Conservation (phyloP, 2,888 invertebrate genomes). For the Hypercompe scribonia region DNA sequence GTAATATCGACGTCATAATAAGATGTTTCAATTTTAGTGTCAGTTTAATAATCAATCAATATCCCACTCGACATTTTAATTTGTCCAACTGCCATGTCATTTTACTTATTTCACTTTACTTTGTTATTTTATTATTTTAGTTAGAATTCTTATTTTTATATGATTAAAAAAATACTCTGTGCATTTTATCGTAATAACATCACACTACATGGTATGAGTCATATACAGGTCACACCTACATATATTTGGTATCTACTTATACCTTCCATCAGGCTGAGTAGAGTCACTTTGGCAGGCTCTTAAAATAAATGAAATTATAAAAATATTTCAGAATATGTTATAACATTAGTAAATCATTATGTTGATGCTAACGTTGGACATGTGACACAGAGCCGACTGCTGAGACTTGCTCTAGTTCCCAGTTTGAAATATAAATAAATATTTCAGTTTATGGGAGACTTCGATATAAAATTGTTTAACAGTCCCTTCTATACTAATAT, state of each 20-base stretch:
- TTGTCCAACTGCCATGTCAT: too few relatives aligned
- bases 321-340: background rate
- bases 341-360: background rate
- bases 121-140: too few relatives aligned
- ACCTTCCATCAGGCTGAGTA: too few relatives aligned
- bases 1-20: background rate
- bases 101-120: too few relatives aligned
- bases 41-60: background rate
- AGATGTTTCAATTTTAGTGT: background rate
- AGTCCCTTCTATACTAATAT: background rate
- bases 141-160: background rate
- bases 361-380: background rate
- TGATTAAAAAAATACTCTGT: background rate
- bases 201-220: too few relatives aligned
- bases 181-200: too few relatives aligned
- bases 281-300: too few relatives aligned
- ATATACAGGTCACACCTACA: too few relatives aligned
- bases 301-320: too few relatives aligned
- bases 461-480: background rate
- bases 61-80: too few relatives aligned
- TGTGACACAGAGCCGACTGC: background rate
- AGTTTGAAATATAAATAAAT: background rate
- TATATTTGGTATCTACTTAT: too few relatives aligned
- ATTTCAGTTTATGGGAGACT: background rate
- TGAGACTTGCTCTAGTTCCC: background rate